Percentiles rank a stretch among this genome's conserved stretches.
Evolutionary conservation across 2,888 invertebrate species (phyloP).

Genomic region (Venustoraphidia nigricollis): DNA sequence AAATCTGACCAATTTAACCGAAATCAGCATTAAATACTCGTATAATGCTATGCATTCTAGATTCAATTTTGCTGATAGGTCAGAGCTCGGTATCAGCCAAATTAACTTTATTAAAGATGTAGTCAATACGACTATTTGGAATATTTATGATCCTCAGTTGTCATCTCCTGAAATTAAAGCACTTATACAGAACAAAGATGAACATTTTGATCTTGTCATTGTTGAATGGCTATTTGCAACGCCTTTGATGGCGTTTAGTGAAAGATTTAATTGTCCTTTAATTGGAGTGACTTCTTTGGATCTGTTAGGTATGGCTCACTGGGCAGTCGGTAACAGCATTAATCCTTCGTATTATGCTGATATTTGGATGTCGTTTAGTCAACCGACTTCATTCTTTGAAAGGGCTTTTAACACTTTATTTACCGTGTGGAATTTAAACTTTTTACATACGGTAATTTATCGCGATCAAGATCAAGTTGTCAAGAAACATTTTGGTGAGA

Average conservation of each 20-base stretch:
- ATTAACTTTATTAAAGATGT: too few relatives aligned
- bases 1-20: constrained; percentile 21
- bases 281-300: constrained; percentile 13
- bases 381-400: not conserved
- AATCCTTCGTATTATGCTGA: constrained; percentile 11
- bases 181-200: constrained; percentile 1
- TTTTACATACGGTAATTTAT: constrained; percentile 3
- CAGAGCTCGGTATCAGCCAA: too few relatives aligned
- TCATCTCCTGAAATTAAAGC: constrained; percentile 7
- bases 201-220: constrained; percentile 18
- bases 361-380: not conserved
- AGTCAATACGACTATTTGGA: not conserved
- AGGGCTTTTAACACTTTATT: not conserved
- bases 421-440: constrained; percentile 2
- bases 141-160: constrained; percentile 9
- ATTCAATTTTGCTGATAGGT: not conserved
- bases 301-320: constrained; percentile 3
- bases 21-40: constrained; percentile 22
- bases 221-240: constrained; percentile 13
- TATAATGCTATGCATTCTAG: constrained; percentile 13
- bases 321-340: constrained; percentile 12
- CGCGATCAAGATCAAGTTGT: constrained; percentile 8
- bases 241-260: constrained; percentile 10
- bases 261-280: constrained; percentile 16
- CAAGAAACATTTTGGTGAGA: constrained; percentile 8